Evolutionary conservation across 2,888 invertebrate genomes (phyloP).

Genomic region (Caradrina kadenii): DNA sequence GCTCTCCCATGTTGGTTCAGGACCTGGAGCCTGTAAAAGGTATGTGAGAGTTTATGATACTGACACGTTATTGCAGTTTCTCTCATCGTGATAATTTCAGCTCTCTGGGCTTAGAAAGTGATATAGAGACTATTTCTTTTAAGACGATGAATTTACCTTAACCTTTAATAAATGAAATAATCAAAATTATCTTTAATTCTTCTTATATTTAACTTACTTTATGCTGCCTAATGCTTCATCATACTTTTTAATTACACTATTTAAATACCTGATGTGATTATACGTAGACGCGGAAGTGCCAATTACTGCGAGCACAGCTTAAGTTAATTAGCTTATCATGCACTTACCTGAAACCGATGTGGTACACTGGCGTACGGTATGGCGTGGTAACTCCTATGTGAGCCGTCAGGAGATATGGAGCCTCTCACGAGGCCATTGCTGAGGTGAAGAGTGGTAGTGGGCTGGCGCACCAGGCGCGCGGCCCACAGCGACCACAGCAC

Average conservation of each 20-base stretch:
- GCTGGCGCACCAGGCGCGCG: constrained; percentile 79
- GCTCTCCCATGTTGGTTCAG: constrained; percentile 79
- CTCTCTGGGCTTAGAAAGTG: too few species aligned
- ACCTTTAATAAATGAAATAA: not conserved
- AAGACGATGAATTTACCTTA: not conserved
- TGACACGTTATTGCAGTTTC: not conserved
- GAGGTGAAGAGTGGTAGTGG: constrained; percentile 71
- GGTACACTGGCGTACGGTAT: constrained; percentile 80
- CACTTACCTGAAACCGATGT: constrained; percentile 78
- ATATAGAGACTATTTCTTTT: not conserved
- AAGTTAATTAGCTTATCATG: too few species aligned
- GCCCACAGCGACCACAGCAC: constrained; percentile 84
- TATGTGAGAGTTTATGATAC: not conserved
- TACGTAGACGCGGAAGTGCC: not conserved
- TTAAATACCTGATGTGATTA: not conserved
- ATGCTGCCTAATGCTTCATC: not conserved
- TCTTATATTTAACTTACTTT: not conserved
- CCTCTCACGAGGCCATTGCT: constrained; percentile 77
- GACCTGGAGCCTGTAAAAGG: constrained; percentile 76
- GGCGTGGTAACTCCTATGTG: constrained; percentile 72
- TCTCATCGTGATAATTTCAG: not conserved
- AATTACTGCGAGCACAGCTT: not conserved
- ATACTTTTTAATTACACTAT: constrained; percentile 1
- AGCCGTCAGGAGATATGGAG: constrained; percentile 74
- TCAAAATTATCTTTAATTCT: too few species aligned